These are phyloP conservation scores for Paramuricea clavata DNA, from an alignment of 92 coral and sea anemone species.

Conservation along the genomic window DNA sequence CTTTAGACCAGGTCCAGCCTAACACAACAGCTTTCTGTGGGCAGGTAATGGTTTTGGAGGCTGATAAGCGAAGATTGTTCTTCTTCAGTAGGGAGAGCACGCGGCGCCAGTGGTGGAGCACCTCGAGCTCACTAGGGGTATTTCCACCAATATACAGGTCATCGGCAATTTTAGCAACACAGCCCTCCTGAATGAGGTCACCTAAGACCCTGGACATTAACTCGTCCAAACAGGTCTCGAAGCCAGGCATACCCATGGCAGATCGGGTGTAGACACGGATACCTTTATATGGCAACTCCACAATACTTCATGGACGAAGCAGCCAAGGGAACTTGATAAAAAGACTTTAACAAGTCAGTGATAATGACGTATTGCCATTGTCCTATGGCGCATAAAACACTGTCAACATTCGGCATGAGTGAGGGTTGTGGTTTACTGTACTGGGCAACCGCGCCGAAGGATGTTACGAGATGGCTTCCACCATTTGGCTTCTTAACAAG, in stretches of 20 bases:
- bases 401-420: constrained; percentile 48
- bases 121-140: constrained; percentile 18
- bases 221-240: constrained; percentile 59
- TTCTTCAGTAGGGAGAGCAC: constrained; percentile 49
- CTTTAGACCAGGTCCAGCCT: too few species aligned
- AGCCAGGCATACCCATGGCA: too few species aligned
- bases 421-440: too few species aligned
- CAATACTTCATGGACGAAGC: constrained; percentile 30
- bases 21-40: constrained; percentile 41
- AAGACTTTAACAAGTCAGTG: constrained; percentile 56
- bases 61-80: too few species aligned
- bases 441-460: too few species aligned
- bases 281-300: constrained; percentile 48
- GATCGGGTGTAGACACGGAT: too few species aligned
- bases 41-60: constrained; percentile 57
- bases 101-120: constrained; percentile 42
- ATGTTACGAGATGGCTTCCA: too few species aligned
- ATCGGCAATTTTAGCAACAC: too few species aligned
- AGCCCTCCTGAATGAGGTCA: too few species aligned
- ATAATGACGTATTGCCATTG: constrained; percentile 45
- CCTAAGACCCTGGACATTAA: constrained; percentile 16
- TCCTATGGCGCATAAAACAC: constrained; percentile 40
- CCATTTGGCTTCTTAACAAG: constrained; percentile 60
- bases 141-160: constrained; percentile 44
- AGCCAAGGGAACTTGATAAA: too few species aligned